Base-by-base conservation (phyloP, 2,888 invertebrate species). In the Glaucopsyche alexis region DNA sequence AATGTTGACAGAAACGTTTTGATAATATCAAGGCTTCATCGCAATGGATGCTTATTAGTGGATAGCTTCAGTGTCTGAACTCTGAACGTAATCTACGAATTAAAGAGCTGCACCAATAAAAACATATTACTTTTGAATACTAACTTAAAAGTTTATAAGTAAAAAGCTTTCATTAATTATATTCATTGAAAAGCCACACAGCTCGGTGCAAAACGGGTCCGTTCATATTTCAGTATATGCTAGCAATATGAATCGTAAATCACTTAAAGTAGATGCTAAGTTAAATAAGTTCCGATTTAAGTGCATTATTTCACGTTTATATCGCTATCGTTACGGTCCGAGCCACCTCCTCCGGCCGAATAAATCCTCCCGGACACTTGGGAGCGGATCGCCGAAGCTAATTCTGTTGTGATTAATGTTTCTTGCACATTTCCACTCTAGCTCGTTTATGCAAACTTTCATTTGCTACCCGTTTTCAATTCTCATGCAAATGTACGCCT, bases 361-460 rank as follows among this genome's bases (percentile, higher is more conserved):
- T 92, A 91, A 93, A 92, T 92, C 88, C 84, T 83, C 81, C 80
- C 82, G 85, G 90, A 91, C 92, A 91, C 87, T 88, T 84, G 83
- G 85, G 86, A 91, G 91, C 89, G 89, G 87, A 91, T 92, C 90
- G 89, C 91, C 90, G 89, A 90, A 91, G 91, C 91, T 91, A 93
- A 92, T 92, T 91, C 89, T 90, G 90, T 88, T 90, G 84, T 93
- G 93, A 93, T 93, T 91, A 93, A 93, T 93, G 92, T 88, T 86
- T 81, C 86, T 86, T 88, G 89, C 88, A 87, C 87, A 88, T 89
- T 91, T 87, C 87, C 87, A 89, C 84, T 84, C 82, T 88, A 88
- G 85, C 84, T 83, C 78, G 81, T 80, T 79, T 79, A 73, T 73
- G 77, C 84, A 79, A 85, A 81, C 75, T 78, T 81, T 75, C 47